phyloP scores from a whole-genome alignment of 2,888 invertebrate species.

The Hypomecis atomaria region DNA sequence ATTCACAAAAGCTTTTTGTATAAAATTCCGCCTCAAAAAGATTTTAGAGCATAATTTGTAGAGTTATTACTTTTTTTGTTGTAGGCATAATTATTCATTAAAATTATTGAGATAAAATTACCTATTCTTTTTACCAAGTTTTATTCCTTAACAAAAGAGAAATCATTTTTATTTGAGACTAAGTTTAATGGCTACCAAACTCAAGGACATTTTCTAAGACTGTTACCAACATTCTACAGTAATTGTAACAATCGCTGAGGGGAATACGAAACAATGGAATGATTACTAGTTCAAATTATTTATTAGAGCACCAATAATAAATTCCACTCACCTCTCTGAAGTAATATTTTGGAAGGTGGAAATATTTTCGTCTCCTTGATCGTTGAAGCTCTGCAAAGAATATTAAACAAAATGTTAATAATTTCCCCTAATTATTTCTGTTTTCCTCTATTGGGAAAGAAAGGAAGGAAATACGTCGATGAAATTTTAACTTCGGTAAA shows the following conservation, averaged over 20 bases:
- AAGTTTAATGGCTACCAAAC: too few species aligned
- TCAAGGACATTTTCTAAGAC: too few species aligned
- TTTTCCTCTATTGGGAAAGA: slow-evolving; percentile 31
- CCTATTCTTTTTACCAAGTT: too few species aligned
- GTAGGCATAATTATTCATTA: too few species aligned
- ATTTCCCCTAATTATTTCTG: slow-evolving; percentile 30
- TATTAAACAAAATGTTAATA: slow-evolving; percentile 43
- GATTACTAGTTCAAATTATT: slow-evolving; percentile 13
- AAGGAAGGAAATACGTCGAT: slow-evolving; percentile 27
- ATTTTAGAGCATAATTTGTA: not conserved
- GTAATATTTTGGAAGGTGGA: slow-evolving; percentile 44
- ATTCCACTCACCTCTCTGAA: slow-evolving; percentile 52
- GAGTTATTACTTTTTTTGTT: too few species aligned
- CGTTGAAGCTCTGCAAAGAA: slow-evolving; percentile 51
- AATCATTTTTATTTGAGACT: too few species aligned
- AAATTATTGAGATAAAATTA: too few species aligned
- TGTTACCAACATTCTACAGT: not conserved
- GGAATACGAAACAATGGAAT: slow-evolving; percentile 4
- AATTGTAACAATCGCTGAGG: not conserved
- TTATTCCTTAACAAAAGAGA: too few species aligned
- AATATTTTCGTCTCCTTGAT: slow-evolving; percentile 42
- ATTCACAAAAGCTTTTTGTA: not conserved
- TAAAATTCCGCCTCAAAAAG: not conserved
- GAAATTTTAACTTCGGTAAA: slow-evolving; percentile 40
- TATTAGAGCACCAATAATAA: slow-evolving; percentile 23